phyloP scores from a whole-genome alignment of 2,113 vertebrate species.

The Xyrauchen texanus region DNA sequence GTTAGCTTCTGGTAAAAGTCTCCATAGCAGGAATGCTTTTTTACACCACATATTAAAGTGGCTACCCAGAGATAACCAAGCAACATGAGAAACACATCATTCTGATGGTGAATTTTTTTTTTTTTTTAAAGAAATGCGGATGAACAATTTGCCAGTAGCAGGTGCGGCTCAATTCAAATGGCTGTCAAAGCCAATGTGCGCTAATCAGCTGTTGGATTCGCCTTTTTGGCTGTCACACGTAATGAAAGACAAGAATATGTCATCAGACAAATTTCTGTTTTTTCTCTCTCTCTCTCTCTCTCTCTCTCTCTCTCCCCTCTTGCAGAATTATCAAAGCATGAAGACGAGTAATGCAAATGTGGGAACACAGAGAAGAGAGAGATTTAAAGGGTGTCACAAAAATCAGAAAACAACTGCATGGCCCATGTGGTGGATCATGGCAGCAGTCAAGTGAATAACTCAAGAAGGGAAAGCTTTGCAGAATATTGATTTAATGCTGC shows the following conservation, averaged over 20 bases:
- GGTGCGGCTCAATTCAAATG: constrained; percentile 42
- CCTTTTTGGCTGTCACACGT: constrained; percentile 22
- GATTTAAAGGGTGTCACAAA: constrained; percentile 73
- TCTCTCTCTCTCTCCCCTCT: constrained; percentile 52
- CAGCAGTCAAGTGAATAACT: constrained; percentile 87
- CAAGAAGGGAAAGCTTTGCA: constrained; percentile 87
- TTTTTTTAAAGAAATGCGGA: constrained; percentile 13
- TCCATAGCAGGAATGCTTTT: constrained; percentile 41
- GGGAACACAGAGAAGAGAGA: constrained; percentile 53
- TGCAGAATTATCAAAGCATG: constrained; percentile 59
- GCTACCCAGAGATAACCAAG: constrained; percentile 46
- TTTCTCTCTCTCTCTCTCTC: constrained; percentile 46
- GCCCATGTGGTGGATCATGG: constrained; percentile 82
- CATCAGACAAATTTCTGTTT: constrained; percentile 47
- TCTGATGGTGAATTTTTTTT: constrained; percentile 51
- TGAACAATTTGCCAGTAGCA: constrained; percentile 32
- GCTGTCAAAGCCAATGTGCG: constrained; percentile 40
- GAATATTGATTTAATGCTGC: constrained; percentile 95
- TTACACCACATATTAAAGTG: constrained; percentile 26
- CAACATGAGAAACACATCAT: constrained; percentile 53
- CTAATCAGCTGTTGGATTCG: constrained; percentile 49
- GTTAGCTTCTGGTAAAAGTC: constrained; percentile 62
- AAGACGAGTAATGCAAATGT: constrained; percentile 60
- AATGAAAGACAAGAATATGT: constrained; percentile 39
- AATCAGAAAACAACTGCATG: constrained; percentile 66